Percentiles rank a stretch among this genome's conserved stretches.
Evolutionary conservation across 2,113 vertebrate species (phyloP).

Genomic region (Prionailurus viverrinus): DNA sequence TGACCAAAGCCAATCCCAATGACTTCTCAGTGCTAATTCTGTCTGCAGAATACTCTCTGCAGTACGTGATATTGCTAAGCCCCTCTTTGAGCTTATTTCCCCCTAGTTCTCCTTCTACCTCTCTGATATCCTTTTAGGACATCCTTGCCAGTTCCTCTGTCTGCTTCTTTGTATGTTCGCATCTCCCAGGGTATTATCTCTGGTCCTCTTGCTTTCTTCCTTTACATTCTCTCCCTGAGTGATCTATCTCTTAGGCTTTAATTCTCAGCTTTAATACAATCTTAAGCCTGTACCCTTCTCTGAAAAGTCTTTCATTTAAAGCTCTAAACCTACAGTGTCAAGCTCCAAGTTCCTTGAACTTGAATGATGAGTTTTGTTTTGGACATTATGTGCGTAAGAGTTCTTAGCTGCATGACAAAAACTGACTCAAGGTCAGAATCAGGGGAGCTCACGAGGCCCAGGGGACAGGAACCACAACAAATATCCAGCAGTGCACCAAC

Average conservation of each 20-base stretch:
- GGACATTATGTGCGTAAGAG: background rate
- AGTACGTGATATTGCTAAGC: background rate
- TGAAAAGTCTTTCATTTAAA: slow-evolving; percentile 27
- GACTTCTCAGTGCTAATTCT: background rate
- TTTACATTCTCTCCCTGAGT: background rate
- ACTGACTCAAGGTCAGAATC: background rate
- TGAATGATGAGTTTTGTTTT: slow-evolving; percentile 16
- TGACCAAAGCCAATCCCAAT: background rate
- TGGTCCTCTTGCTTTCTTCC: background rate
- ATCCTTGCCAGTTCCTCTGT: background rate
- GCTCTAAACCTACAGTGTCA: background rate
- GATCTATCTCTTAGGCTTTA: slow-evolving; percentile 1
- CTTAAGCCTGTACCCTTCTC: background rate
- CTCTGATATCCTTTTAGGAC: background rate
- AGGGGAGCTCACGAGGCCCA: background rate
- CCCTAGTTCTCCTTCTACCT: background rate
- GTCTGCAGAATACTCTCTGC: background rate
- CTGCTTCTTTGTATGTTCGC: background rate
- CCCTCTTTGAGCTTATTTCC: background rate
- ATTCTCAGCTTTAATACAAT: slow-evolving; percentile 31
- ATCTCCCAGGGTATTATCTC: background rate
- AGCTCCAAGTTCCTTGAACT: background rate
- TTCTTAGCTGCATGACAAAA: slow-evolving; percentile 20
- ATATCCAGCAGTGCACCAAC: background rate
- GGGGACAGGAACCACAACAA: background rate